Evolutionary conservation across 2,113 vertebrate species (phyloP).

Genomic region (Psittacula cyanocephala): DNA sequence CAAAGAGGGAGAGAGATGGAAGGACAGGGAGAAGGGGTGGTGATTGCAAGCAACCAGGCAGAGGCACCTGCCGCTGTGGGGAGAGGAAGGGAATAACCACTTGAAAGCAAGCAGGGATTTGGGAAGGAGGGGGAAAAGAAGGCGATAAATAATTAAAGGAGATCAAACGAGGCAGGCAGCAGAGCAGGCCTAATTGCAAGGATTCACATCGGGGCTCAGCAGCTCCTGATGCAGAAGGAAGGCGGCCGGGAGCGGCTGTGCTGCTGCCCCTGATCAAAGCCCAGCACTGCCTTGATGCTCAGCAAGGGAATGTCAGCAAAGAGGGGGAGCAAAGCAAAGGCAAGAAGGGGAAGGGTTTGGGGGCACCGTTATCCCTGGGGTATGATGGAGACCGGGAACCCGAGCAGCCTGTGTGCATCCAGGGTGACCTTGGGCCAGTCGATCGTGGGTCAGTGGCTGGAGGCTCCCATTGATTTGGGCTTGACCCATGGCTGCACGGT

Average conservation of each 20-base stretch:
- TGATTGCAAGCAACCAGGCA: neutral
- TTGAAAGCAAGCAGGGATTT: slow-evolving; percentile 12
- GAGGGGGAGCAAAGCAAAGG: neutral
- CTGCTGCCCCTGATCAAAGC: slow-evolving; percentile 13
- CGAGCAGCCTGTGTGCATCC: rapidly evolving
- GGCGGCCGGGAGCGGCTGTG: neutral
- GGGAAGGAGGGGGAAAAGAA: neutral
- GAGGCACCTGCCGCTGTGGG: neutral
- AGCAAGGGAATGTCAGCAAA: neutral
- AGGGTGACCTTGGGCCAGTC: neutral
- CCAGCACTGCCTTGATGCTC: neutral
- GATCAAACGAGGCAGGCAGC: slow-evolving; percentile 53
- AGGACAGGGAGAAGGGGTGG: neutral
- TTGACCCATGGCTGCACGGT: neutral
- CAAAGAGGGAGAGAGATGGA: slow-evolving; percentile 31
- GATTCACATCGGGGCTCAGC: neutral
- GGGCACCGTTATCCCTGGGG: rapidly evolving
- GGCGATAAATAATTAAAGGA: slow-evolving; percentile 54
- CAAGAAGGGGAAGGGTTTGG: neutral
- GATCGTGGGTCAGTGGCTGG: rapidly evolving
- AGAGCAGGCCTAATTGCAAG: slow-evolving; percentile 48
- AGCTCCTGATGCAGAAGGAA: neutral
- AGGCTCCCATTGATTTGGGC: neutral
- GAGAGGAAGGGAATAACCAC: neutral
- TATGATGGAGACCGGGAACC: rapidly evolving